phyloP scores from a whole-genome alignment of 2,888 invertebrate genomes.

The Morpho helenor region DNA sequence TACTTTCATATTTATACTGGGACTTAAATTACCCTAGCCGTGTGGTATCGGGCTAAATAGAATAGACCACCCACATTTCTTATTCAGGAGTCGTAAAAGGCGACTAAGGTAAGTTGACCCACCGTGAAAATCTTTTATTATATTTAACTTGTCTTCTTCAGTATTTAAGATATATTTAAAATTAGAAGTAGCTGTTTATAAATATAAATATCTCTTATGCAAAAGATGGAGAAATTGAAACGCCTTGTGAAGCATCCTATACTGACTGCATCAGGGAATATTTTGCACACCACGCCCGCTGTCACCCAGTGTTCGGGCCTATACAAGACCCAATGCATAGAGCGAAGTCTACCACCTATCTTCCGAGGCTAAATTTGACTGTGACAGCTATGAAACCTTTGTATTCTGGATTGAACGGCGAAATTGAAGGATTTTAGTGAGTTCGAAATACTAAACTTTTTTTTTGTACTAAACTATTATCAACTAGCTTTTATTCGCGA shows the following conservation, averaged over 20 bases:
- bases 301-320: slow-evolving; percentile 23
- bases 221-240: slow-evolving; percentile 16
- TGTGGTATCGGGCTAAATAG: no score
- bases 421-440: slow-evolving; percentile 34
- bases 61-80: no score
- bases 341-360: slow-evolving; percentile 18
- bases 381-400: slow-evolving; percentile 16
- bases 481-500: no score
- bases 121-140: no score
- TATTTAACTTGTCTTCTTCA: no score
- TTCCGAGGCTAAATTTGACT: slow-evolving; percentile 25
- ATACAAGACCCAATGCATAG: slow-evolving; percentile 30
- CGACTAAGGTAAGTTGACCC: no score
- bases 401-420: slow-evolving; percentile 28
- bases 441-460: background rate
- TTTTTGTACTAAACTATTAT: no score
- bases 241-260: slow-evolving; percentile 26
- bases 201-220: background rate
- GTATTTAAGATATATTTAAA: no score
- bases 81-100: no score
- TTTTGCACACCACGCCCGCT: slow-evolving; percentile 28
- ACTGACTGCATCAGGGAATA: slow-evolving; percentile 31
- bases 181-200: no score
- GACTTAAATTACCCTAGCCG: no score
- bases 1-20: no score